Base-by-base conservation (phyloP, 2,888 invertebrate genomes). In the Ophraella communa region DNA sequence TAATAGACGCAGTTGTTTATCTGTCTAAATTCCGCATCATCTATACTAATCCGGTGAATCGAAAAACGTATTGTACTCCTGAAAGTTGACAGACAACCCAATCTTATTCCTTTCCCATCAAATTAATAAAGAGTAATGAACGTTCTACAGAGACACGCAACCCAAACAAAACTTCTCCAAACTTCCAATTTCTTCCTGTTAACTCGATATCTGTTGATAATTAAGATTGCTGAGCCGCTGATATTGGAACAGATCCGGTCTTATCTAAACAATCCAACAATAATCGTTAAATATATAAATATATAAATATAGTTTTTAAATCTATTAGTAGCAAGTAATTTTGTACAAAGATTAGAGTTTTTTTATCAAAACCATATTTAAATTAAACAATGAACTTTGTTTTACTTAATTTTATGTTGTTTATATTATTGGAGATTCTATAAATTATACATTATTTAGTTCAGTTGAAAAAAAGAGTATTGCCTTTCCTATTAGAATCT, bases 121-220 rank as follows among this genome's bases (percentile, higher is more conserved):
- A 56, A 67, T 69, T 73, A 71, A 71, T 71, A 69, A 70, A 73
- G 68, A 73, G 68, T 73, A 70, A 73, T 71, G 73, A 72, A 72
- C 67, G 62, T 63, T 58, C 62, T 18, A 30, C 47, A 62, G 47
- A 53, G 65, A 62, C 61, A 62, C 53, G 54, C 60, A 60, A 66
- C 65, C 57, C 62, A 60, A 68, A 59, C 33, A 60, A 66, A 63
- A 63, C 63, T 63, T 33, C 63, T 54, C 54, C 58, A 56, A 72
- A 69, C 62, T 70, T 73, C 70, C 68, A 68, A 71, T 73, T 71
- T 69, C 73, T 73, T 70, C 74, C 74, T 68, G 73, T 75, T 76
- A 74, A 74, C 70, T 70, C 66, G 67, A 69, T 72, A 74, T 73
- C 72, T 71, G 75, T 63, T 58, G 74, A 75, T 75, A 76, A 76